phyloP scores from a whole-genome alignment of 1,140 invertebrate genomes.

The Piezodorus guildinii region DNA sequence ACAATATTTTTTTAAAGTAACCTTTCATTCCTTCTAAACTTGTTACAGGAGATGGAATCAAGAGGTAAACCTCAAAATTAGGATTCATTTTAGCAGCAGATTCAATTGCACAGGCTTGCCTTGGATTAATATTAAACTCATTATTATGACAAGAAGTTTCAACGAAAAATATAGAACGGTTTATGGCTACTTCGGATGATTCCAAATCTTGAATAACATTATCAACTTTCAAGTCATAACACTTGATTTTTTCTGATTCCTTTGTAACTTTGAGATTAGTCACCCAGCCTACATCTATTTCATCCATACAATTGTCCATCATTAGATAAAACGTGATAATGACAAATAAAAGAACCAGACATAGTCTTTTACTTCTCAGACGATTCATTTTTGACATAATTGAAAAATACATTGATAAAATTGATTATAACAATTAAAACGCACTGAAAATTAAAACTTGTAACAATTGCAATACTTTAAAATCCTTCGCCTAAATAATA shows the following conservation, averaged over 20 bases:
- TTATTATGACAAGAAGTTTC: slow-evolving; percentile 29
- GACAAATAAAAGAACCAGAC: too few relatives aligned
- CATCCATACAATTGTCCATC: background rate
- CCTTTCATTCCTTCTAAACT: background rate
- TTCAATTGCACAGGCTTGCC: slow-evolving; percentile 35
- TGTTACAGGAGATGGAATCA: slow-evolving; percentile 27
- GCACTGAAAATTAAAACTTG: too few relatives aligned
- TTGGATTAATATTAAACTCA: slow-evolving; percentile 17
- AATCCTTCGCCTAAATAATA: too few relatives aligned
- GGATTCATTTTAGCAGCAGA: slow-evolving; percentile 31
- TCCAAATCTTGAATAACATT: slow-evolving; percentile 14
- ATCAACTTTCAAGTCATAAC: slow-evolving; percentile 19
- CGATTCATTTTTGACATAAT: background rate
- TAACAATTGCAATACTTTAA: too few relatives aligned
- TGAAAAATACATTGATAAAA: background rate
- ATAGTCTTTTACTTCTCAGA: background rate
- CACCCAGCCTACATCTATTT: slow-evolving; percentile 10
- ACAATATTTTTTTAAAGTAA: slow-evolving; percentile 32
- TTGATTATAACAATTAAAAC: too few relatives aligned
- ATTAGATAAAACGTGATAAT: background rate
- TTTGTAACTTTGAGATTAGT: background rate
- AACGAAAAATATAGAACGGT: slow-evolving; percentile 29
- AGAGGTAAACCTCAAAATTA: slow-evolving; percentile 26
- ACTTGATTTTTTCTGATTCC: slow-evolving; percentile 21
- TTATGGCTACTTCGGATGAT: slow-evolving; percentile 2